Evolutionary conservation across 2,797 vertebrate genomes (phyloP).

Genomic region (Cossypha niveicapilla): DNA sequence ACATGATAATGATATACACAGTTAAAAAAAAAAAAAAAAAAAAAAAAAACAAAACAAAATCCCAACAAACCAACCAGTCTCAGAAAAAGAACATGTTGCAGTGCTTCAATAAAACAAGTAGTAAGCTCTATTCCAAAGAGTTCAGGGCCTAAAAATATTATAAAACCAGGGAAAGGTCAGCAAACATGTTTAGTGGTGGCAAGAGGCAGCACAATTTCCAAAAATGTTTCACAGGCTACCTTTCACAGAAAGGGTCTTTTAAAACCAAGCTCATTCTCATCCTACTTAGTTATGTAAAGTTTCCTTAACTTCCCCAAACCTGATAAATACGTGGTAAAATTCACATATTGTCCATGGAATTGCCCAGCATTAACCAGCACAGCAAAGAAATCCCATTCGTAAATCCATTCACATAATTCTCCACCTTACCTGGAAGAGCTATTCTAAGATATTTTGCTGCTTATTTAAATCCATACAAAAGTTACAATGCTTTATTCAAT

Average conservation of each 20-base stretch:
- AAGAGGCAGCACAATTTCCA: background rate
- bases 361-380: background rate
- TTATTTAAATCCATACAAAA: background rate
- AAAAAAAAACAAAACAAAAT: background rate
- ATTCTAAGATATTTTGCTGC: background rate
- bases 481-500: background rate
- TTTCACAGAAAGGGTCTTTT: background rate
- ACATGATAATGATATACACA: background rate
- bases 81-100: background rate
- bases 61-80: background rate
- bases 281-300: background rate
- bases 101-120: background rate
- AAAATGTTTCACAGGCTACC: background rate
- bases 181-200: background rate
- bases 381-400: background rate
- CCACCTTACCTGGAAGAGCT: background rate
- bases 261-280: background rate
- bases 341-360: background rate
- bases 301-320: background rate
- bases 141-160: background rate
- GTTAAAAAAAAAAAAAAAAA: background rate
- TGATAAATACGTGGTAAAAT: background rate
- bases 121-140: background rate
- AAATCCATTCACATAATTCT: background rate
- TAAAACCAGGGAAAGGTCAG: background rate